Evolutionary conservation across 2,113 vertebrate species (phyloP).

Genomic region (Barnardius zonarius): DNA sequence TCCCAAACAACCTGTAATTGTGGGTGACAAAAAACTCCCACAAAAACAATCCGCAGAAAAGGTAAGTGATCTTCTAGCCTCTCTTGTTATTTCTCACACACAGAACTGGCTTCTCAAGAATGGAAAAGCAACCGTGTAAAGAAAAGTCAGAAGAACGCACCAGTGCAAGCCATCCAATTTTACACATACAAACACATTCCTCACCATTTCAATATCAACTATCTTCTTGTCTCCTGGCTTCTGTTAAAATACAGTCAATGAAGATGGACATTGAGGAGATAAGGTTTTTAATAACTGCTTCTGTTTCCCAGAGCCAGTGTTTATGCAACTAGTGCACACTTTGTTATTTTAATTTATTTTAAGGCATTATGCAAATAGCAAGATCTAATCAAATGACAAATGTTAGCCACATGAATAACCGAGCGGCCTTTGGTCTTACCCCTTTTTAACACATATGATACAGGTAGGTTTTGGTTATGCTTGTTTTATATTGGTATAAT

Average conservation of each 20-base stretch:
- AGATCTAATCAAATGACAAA: conserved; percentile 47
- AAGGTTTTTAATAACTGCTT: conserved; percentile 24
- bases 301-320: background rate
- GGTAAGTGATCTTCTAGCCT: background rate
- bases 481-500: background rate
- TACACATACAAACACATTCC: background rate
- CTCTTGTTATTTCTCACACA: background rate
- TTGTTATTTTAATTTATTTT: background rate
- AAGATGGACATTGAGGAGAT: background rate
- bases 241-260: background rate
- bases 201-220: background rate
- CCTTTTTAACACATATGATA: background rate
- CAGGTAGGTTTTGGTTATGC: background rate
- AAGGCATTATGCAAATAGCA: conserved; percentile 18
- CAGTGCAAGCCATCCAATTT: background rate
- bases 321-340: background rate
- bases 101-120: background rate
- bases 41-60: background rate
- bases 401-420: background rate
- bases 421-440: background rate
- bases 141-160: background rate
- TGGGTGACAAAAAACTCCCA: background rate
- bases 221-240: background rate
- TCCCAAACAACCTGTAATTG: background rate
- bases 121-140: background rate